Percentiles rank a stretch among this genome's conserved stretches.
phyloP scores from a whole-genome alignment of 2,888 invertebrate species.

The Elgonia sp. region DNA sequence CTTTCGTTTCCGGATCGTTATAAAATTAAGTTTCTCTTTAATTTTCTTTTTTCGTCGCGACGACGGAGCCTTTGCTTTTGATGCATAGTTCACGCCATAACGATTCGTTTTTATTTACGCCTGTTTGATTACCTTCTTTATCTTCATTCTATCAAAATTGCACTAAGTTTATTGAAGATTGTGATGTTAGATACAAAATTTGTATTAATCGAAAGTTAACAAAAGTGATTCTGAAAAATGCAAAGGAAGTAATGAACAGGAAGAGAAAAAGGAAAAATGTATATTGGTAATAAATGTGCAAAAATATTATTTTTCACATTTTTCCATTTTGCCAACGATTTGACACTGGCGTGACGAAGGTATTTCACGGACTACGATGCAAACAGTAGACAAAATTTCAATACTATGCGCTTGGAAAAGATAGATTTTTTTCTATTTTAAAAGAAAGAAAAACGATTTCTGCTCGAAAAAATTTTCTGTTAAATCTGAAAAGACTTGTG shows the following conservation, averaged over 20 bases:
- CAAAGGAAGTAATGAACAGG: too few species aligned
- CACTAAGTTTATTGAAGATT: neutral
- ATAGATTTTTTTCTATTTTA: neutral
- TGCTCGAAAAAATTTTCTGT: neutral
- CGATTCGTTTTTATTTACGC: constrained; percentile 84
- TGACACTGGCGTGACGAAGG: neutral
- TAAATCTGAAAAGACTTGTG: neutral
- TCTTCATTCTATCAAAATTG: constrained; percentile 63
- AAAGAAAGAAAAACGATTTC: neutral
- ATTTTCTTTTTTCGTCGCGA: constrained; percentile 83
- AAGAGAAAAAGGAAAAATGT: too few species aligned
- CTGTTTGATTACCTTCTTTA: constrained; percentile 70
- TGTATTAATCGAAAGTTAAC: too few species aligned
- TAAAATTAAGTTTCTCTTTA: too few species aligned
- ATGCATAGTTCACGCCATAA: constrained; percentile 72
- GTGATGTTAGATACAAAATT: too few species aligned
- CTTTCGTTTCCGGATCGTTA: too few species aligned
- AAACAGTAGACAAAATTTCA: neutral
- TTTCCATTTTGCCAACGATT: neutral
- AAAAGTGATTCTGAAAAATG: too few species aligned
- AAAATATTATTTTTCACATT: constrained; percentile 4
- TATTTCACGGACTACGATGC: too few species aligned
- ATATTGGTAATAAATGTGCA: too few species aligned
- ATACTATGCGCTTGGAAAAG: neutral
- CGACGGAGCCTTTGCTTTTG: constrained; percentile 66